A percentile compares a stretch with the other conserved stretches of the same genome.
These are phyloP conservation scores for Phoeniculus purpureus DNA, from an alignment of 2,797 vertebrate species.

Conservation along the genomic window DNA sequence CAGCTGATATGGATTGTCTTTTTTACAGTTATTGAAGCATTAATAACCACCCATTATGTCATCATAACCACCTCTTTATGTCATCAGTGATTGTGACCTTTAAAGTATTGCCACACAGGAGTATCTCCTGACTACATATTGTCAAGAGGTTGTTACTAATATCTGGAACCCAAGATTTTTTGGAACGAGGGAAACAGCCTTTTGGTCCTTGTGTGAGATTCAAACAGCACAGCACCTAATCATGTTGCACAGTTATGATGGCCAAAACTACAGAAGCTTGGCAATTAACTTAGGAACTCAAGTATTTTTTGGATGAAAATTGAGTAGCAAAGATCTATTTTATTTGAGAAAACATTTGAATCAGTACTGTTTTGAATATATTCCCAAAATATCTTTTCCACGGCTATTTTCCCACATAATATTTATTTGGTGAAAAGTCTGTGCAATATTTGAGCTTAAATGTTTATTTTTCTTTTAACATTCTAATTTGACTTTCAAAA, in stretches of 20 bases:
- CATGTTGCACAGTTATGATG: conserved; percentile 13
- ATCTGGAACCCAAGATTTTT: conserved; percentile 28
- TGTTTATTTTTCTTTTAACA: conserved; percentile 63
- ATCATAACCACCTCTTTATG: neutral
- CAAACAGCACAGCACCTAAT: conserved; percentile 46
- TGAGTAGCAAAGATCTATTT: conserved; percentile 50
- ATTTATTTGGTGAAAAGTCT: conserved; percentile 63
- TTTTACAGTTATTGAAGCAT: conserved; percentile 16
- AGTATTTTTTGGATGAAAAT: conserved; percentile 44
- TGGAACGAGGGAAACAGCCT: conserved; percentile 25
- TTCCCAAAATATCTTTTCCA: conserved; percentile 63
- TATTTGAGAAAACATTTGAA: conserved; percentile 66
- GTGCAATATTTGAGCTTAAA: conserved; percentile 52
- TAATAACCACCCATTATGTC: neutral
- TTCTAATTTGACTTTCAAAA: conserved; percentile 66
- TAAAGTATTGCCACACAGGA: neutral
- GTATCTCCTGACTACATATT: neutral
- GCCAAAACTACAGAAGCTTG: conserved; percentile 59
- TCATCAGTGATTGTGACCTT: conserved; percentile 26
- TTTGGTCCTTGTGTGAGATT: conserved; percentile 41
- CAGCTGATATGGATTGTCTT: conserved; percentile 8
- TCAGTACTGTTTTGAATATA: conserved; percentile 61
- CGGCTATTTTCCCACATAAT: conserved; percentile 49
- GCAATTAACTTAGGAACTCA: conserved; percentile 29
- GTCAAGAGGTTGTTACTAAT: conserved; percentile 29